Evolutionary conservation across 2,113 vertebrate species (phyloP).

Genomic region (Hyla sarda): DNA sequence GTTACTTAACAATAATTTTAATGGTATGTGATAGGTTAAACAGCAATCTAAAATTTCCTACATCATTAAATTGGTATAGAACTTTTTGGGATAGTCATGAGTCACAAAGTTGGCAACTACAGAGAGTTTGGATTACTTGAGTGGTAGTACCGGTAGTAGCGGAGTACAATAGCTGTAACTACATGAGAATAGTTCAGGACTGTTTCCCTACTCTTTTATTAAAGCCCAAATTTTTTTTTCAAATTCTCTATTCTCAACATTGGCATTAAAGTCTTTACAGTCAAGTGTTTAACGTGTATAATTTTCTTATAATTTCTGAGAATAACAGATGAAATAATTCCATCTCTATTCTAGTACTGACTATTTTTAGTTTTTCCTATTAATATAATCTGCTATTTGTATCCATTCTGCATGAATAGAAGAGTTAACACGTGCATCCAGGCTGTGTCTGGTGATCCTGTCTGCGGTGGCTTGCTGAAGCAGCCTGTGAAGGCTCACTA

Average conservation of each 20-base stretch:
- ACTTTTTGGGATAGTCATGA: no score
- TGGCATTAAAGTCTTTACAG: not conserved
- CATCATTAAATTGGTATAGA: no score
- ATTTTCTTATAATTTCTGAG: not conserved
- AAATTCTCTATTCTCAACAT: no score
- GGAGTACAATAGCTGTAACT: no score
- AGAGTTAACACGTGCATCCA: not conserved
- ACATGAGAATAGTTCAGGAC: not conserved
- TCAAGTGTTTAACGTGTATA: not conserved
- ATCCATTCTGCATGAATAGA: not conserved
- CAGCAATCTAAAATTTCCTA: no score
- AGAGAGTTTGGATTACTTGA: no score
- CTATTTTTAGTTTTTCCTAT: not conserved
- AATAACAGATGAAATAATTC: not conserved
- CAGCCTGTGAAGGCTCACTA: not conserved
- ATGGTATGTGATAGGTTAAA: no score
- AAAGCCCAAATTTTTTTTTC: no score
- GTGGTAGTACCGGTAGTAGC: no score
- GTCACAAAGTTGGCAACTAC: no score
- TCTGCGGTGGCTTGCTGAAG: not conserved
- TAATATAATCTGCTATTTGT: not conserved
- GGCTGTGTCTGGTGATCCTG: not conserved
- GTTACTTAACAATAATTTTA: no score
- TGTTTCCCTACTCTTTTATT: no score
- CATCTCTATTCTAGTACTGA: not conserved